Conservation (phyloP, 2,888 invertebrate species). For the Xylota sylvarum region DNA sequence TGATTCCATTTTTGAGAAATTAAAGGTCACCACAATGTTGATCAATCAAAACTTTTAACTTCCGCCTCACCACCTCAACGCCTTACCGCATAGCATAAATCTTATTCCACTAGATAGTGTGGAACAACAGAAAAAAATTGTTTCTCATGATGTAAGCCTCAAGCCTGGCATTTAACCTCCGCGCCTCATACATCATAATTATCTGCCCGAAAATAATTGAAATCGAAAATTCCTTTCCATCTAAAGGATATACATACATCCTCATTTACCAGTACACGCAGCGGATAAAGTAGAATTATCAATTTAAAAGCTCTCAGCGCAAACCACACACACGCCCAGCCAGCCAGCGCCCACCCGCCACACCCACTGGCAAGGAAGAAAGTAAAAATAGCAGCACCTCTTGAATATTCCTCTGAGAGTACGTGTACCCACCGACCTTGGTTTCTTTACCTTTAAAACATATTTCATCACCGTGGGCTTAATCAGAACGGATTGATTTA, state of each 20-base stretch:
- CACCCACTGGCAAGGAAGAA: neutral
- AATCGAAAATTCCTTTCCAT: slow-evolving; percentile 15
- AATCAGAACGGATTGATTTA: slow-evolving; percentile 36
- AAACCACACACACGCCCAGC: neutral
- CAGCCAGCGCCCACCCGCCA: neutral
- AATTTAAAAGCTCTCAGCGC: slow-evolving; percentile 2
- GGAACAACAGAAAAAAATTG: neutral
- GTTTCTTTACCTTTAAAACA: neutral
- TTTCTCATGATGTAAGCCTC: neutral
- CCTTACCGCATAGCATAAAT: neutral
- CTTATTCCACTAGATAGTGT: neutral
- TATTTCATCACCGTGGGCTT: slow-evolving; percentile 22
- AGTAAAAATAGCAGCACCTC: neutral
- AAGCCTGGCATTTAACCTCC: slow-evolving; percentile 1
- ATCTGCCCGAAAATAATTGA: slow-evolving; percentile 20
- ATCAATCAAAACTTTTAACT: slow-evolving; percentile 16
- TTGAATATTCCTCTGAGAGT: neutral
- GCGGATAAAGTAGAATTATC: slow-evolving; percentile 14
- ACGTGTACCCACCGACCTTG: neutral
- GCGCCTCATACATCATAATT: slow-evolving; percentile 24
- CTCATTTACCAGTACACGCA: neutral
- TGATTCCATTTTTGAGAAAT: neutral
- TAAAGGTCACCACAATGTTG: neutral
- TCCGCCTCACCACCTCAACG: neutral
- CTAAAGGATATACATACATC: neutral